Evolutionary conservation across 2,113 vertebrate species (phyloP), one percentile per base, ranked within the genome.

Genomic region (Bettongia penicillata): DNA sequence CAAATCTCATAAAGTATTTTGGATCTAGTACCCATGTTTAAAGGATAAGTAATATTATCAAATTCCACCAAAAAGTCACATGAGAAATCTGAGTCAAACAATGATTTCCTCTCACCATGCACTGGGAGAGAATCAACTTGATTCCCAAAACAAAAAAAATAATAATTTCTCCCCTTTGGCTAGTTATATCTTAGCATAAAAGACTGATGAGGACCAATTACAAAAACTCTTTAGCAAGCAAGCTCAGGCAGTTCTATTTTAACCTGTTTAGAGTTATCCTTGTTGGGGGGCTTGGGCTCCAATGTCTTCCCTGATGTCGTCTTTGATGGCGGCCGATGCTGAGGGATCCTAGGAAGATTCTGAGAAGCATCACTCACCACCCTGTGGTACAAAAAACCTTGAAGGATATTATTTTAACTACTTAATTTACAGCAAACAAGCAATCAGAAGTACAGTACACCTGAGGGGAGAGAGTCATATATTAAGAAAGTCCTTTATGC

Each of bases 281-380:
- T 99, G 37, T 51, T 96, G 50, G 93, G 90, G 22, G 95, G 55
- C 94, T 97, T 99, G 43, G 95, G 25, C 12, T 99, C 97, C 22
- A 95, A 77, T 89, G 95, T 97, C 93, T 97, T 99, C 52, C 93
- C 95, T 91, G 90, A 0, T 0, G 92, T 95, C 0, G 93, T 96
- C 98, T 98, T 99, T 89, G 99, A 99, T 19, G 92, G 51, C 0
- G 97, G 97, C 23, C 57, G 98, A 94, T 98, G 99, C 23, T 98
- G 98, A 94, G 37, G 97, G 95, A 99, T 99, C 97, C 98, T 99
- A 94, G 99, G 99, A 49, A 99, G 98, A 97, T 98, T 98, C 96
- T 99, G 99, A 93, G 94, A 98, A 91, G 95, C 98, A 94, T 98
- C 97, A 53, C 95, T 96, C 31, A 97, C 91, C 96, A 95, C 94